Conservation (phyloP, 2,113 vertebrate genomes). For the Pelvicachromis taeniatus region DNA sequence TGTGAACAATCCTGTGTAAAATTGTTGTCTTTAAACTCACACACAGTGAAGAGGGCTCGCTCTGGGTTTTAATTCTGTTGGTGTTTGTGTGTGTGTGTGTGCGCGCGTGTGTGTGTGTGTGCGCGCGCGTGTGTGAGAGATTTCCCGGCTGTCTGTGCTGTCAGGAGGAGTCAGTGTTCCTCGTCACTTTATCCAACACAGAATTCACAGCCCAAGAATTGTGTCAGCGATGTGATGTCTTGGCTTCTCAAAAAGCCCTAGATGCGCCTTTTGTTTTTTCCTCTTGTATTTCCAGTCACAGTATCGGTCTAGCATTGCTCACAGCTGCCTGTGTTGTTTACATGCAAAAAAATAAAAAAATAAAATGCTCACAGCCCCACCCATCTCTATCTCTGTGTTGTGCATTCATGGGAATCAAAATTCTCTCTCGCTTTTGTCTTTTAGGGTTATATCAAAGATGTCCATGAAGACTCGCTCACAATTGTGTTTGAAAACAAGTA, state of each 20-base stretch:
- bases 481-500: constrained; percentile 96
- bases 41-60: neutral
- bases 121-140: neutral
- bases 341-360: neutral
- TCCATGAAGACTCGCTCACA: constrained; percentile 89
- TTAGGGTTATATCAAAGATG: constrained; percentile 90
- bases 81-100: accelerated
- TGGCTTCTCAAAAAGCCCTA: constrained; percentile 17
- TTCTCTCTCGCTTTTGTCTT: constrained; percentile 14
- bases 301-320: neutral
- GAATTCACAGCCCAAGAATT: constrained; percentile 41
- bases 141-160: constrained; percentile 27
- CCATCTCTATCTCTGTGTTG: neutral
- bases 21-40: neutral
- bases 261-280: constrained; percentile 1
- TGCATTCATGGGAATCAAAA: neutral
- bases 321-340: constrained; percentile 19
- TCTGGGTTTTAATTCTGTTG: neutral
- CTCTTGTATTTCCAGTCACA: neutral
- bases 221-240: constrained; percentile 39
- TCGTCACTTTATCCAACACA: constrained; percentile 22
- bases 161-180: constrained; percentile 37
- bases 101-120: neutral
- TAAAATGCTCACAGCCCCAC: neutral
- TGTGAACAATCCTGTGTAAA: neutral